Conservation (phyloP, 2,113 vertebrate genomes). For the Toxotes jaculatrix region DNA sequence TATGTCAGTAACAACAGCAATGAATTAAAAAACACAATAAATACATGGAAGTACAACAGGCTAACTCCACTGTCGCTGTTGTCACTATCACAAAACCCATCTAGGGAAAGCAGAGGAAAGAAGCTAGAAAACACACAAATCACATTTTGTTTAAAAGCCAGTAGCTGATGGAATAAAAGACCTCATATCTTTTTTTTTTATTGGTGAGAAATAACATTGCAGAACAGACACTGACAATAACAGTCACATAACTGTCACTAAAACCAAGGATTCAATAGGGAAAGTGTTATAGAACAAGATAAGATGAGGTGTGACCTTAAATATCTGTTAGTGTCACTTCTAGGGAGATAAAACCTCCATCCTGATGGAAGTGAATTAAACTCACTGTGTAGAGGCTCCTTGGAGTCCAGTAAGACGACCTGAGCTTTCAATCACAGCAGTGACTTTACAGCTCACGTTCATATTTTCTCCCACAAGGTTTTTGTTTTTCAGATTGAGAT, state of each 20-base stretch:
- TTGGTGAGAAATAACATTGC: background rate
- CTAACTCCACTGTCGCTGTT: background rate
- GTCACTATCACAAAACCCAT: background rate
- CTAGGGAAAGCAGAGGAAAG: background rate
- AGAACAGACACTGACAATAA: slow-evolving; percentile 8
- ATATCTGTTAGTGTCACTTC: background rate
- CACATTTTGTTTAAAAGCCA: slow-evolving; percentile 12
- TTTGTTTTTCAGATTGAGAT: background rate
- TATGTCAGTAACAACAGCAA: background rate
- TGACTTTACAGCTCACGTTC: background rate
- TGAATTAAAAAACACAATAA: background rate
- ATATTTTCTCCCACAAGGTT: no score
- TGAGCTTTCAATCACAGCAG: background rate
- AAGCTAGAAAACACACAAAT: slow-evolving; percentile 4
- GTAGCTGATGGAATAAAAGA: slow-evolving; percentile 13
- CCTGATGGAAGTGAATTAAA: background rate
- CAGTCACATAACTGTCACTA: background rate
- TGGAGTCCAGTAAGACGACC: background rate
- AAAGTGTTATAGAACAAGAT: background rate
- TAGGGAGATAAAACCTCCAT: background rate
- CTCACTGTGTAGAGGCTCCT: background rate
- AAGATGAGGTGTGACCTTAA: slow-evolving; percentile 7
- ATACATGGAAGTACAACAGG: background rate
- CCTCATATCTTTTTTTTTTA: background rate
- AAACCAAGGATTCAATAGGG: background rate